Conservation (phyloP, 92 coral and sea anemone species). For the Anthopleura xanthogrammica region DNA sequence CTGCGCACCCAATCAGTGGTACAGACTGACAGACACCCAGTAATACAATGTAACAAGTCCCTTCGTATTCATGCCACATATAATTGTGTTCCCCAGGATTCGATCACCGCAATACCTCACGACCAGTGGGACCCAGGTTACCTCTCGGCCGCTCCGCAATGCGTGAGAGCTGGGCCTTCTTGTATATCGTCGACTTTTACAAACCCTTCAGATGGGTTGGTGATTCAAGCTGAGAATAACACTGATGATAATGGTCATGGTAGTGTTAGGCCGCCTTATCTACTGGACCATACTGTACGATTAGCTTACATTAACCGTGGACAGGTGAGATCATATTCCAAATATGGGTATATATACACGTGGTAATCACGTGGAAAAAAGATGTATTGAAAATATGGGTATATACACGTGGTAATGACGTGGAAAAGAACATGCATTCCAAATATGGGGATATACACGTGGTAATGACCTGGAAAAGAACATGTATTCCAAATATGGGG, state of each 20-base stretch:
- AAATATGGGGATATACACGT: not conserved
- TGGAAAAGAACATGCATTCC: too few species aligned
- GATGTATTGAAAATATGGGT: not conserved
- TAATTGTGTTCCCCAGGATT: slow-evolving; percentile 48
- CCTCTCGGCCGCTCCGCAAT: slow-evolving; percentile 75
- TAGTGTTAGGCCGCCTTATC: slow-evolving; percentile 56
- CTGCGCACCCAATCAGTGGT: too few species aligned
- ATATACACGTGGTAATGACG: too few species aligned
- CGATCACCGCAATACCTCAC: slow-evolving; percentile 65
- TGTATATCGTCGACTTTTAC: slow-evolving; percentile 61
- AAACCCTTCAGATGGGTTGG: slow-evolving; percentile 51
- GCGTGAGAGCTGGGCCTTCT: slow-evolving; percentile 63
- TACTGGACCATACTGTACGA: slow-evolving; percentile 64
- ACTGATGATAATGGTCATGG: slow-evolving; percentile 60
- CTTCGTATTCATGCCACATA: too few species aligned
- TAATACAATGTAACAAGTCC: not conserved
- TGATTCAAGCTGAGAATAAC: slow-evolving; percentile 65
- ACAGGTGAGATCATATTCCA: slow-evolving; percentile 46
- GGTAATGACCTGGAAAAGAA: too few species aligned
- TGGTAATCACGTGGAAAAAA: not conserved
- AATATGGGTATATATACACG: not conserved
- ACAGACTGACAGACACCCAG: not conserved
- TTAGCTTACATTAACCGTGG: slow-evolving; percentile 65
- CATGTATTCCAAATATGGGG: not conserved
- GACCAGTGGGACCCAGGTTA: slow-evolving; percentile 66